phyloP scores from a whole-genome alignment of 2,113 vertebrate genomes.

The Glaucomys volans region DNA sequence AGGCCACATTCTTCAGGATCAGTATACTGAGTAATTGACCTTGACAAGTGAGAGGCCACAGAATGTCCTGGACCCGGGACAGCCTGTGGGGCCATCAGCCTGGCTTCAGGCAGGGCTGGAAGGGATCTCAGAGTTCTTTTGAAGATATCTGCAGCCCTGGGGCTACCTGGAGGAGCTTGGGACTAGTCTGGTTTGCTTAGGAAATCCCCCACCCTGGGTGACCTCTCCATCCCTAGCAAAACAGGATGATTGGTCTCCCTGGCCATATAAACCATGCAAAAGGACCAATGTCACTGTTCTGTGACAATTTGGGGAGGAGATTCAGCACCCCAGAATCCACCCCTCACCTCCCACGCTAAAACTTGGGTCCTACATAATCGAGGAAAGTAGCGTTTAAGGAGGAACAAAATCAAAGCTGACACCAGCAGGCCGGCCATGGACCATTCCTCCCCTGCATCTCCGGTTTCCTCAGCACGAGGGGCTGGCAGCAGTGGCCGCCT shows the following conservation, averaged over 20 bases:
- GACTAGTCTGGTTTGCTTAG: background rate
- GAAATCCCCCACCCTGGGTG: background rate
- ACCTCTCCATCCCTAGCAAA: background rate
- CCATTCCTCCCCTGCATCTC: background rate
- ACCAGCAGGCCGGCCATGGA: background rate
- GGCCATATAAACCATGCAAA: background rate
- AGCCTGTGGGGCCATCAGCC: background rate
- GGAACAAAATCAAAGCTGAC: background rate
- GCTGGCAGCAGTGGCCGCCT: accelerated
- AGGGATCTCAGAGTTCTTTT: background rate
- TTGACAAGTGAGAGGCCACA: slow-evolving; percentile 51
- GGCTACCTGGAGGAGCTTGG: background rate
- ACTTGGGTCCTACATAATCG: background rate
- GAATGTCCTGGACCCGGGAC: background rate
- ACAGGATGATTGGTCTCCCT: background rate
- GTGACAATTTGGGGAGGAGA: background rate
- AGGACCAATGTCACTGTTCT: background rate
- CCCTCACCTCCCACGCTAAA: no score
- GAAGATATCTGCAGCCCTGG: background rate
- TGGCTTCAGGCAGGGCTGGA: background rate
- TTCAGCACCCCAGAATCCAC: background rate
- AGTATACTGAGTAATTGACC: slow-evolving; percentile 32
- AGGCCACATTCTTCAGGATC: slow-evolving; percentile 67
- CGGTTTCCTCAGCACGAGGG: background rate
- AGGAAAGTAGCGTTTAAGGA: background rate